Conservation (phyloP, 2,113 vertebrate species). For the Cathartes aura region DNA sequence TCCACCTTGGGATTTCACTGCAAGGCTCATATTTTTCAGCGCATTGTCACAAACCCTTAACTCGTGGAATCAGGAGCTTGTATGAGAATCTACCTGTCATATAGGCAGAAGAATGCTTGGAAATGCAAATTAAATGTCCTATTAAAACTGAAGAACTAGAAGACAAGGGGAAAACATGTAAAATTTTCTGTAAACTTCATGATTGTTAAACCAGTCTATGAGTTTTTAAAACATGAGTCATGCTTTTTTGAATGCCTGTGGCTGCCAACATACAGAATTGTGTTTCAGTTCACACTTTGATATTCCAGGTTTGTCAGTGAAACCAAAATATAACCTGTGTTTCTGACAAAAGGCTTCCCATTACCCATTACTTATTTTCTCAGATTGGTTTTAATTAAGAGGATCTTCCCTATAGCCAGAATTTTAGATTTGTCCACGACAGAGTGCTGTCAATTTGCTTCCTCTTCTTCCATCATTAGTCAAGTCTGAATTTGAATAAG, state of each 20-base stretch:
- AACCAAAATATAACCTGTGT: neutral
- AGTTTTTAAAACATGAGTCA: neutral
- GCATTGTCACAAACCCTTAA: neutral
- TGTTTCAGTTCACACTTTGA: neutral
- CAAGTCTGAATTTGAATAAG: neutral
- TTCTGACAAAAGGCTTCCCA: neutral
- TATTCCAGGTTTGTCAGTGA: neutral
- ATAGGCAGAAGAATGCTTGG: neutral
- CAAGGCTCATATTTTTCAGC: neutral
- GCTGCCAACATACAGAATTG: neutral
- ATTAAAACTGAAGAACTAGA: neutral
- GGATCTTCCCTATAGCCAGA: neutral
- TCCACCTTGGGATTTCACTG: slow-evolving; percentile 23
- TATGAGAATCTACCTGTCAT: neutral
- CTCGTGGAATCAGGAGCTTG: neutral
- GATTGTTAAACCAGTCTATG: neutral
- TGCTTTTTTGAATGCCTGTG: neutral
- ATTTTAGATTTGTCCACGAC: neutral
- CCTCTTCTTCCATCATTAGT: neutral
- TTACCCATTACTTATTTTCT: neutral
- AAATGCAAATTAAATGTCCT: neutral
- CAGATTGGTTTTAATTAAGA: neutral
- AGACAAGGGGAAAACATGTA: neutral
- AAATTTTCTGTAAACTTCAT: neutral
- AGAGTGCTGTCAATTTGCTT: neutral